Base-by-base conservation (phyloP, 2,888 invertebrate genomes). In the Eurytoma adleriae region DNA sequence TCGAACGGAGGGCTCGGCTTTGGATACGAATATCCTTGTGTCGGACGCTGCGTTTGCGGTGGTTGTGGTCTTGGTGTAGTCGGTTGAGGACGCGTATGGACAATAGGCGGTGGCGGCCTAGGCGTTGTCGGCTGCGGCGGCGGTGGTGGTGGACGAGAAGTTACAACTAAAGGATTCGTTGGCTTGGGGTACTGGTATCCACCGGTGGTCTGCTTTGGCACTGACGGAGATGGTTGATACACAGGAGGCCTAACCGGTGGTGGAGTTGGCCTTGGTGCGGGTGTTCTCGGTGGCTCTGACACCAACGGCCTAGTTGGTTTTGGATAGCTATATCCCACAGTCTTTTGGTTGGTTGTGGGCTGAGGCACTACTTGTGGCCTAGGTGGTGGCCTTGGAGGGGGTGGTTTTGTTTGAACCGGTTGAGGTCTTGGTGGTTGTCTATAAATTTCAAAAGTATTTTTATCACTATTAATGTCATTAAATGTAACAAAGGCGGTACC, bases 251-350 rank as follows among this genome's bases (percentile, higher is more conserved):
- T 48, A 27, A 75, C 82, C 77, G 78, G 79, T 14, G 73, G 79
- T 14, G 56, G 59, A 67, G 68, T 57, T 50, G 78, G 64, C 0
- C 81, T 73, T 7, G 82, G 77, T 5, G 82, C 79, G 68, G 83
- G 82, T 82, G 84, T 86, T 3, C 87, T 83, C 59, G 86, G 88
- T 77, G 86, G 81, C n/a, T 86, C 82, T 10, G 40, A 40, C 61
- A 84, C 82, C 3, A 78, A 27, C 10, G 83, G 73, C 1, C 82
- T 62, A 13, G 83, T 50, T 76, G 83, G 79, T 30, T 77, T 81
- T 78, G 83, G 57, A 81, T 81, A 79, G 67, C 24, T 20, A 72
- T 84, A 84, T 78, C 78, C 62, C 71, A 52, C 20, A 79, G 72
- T 72, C 59, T 61, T 61, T 30, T n/a, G 69, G 27, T 30, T 79